Evolutionary conservation across 1,140 invertebrate species (phyloP), one percentile per base, ranked within the genome.

Genomic region (Ips typographus): DNA sequence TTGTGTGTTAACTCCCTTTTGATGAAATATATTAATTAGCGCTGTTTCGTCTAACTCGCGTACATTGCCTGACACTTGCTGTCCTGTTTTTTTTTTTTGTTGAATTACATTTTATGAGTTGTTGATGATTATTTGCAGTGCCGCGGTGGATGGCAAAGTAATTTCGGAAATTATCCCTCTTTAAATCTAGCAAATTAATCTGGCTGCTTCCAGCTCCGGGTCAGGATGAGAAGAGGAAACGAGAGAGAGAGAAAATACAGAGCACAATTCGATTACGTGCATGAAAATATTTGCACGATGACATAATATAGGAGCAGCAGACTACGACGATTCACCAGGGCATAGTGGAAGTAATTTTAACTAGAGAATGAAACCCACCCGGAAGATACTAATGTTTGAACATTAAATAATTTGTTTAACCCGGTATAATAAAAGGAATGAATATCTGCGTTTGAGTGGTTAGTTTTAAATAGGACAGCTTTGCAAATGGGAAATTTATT

Each of bases 351-450:
- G 43, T 61, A 61, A 61, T 61, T 61, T 61, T 47, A 44, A 61
- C 41, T 47, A 47, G 59, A 47, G 53, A 37, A 58, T 6, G 40
- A 58, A 39, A 40, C 56, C 8, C 58, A 44, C 40, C 44, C 37
- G 61, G 61, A 63, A 52, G 44, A 52, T 63, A 63, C 51, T 63
- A 63, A 51, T 63, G 61, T 63, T 63, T 63, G 61, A 63, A 39
- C 40, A 52, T 63, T 52, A 63, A 52, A 63, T 63, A 63, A 63
- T 63, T 63, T 63, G 61, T 63, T 63, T 63, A 63, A 63, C 61
- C 52, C 52, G 42, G 38, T 51, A 60, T 49, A 49, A 49, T 49
- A 22, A 22, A 47, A 47, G 4, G n/a, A 55, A 36, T 55, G 37
- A 55, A 55, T 36, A 53, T 53, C 22, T 53, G 52, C 52, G 4